These are phyloP conservation scores for Pogonophryne albipinna DNA, from an alignment of 2,797 vertebrate genomes.

Conservation along the genomic window DNA sequence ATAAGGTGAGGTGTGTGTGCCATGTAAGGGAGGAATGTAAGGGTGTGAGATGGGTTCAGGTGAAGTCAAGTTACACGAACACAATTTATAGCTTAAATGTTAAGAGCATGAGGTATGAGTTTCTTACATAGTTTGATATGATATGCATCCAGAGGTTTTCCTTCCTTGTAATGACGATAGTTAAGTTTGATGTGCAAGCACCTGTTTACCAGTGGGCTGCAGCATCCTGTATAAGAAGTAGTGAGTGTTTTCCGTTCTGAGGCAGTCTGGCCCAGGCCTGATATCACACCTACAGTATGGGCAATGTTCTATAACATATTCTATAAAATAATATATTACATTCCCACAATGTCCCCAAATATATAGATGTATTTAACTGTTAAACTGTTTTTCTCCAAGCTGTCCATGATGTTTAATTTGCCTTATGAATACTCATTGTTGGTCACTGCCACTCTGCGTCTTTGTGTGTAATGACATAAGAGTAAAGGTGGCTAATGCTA, in stretches of 20 bases:
- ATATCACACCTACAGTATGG: slow-evolving; percentile 36
- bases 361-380: too few relatives aligned
- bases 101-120: slow-evolving; percentile 14
- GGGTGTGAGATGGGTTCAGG: slow-evolving; percentile 65
- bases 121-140: neutral
- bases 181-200: neutral
- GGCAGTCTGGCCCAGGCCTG: neutral
- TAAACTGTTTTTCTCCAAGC: neutral
- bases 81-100: slow-evolving; percentile 47
- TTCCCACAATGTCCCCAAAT: neutral
- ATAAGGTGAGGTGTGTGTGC: slow-evolving; percentile 42
- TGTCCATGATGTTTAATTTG: neutral
- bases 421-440: neutral
- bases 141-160: neutral
- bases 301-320: neutral
- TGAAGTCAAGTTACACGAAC: slow-evolving; percentile 46
- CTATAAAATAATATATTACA: neutral
- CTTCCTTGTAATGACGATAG: slow-evolving; percentile 29
- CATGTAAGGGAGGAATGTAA: slow-evolving; percentile 5
- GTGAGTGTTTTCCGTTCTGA: neutral
- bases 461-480: slow-evolving; percentile 1
- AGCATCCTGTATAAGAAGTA: neutral
- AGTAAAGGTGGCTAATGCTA: slow-evolving; percentile 1
- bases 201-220: neutral
- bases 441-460: neutral